Conservation (phyloP, 92 coral and sea anemone species). For the Bergia sp. region DNA sequence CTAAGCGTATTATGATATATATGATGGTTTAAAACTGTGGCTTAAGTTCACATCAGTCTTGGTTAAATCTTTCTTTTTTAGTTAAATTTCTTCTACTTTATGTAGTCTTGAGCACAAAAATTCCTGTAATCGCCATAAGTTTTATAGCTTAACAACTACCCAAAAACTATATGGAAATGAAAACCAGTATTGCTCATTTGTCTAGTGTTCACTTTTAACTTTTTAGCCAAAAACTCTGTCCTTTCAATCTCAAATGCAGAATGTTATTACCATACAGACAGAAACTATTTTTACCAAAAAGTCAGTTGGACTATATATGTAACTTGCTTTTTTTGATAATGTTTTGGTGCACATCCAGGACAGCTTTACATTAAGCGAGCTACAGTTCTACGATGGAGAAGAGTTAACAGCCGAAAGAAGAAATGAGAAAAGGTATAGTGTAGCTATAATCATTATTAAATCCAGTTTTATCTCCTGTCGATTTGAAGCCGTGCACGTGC, state of each 20-base stretch:
- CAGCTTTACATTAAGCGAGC: constrained; percentile 13
- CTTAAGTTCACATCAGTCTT: too few relatives aligned
- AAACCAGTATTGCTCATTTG: too few relatives aligned
- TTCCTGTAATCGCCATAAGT: too few relatives aligned
- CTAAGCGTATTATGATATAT: too few relatives aligned
- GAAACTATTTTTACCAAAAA: not conserved
- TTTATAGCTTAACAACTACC: too few relatives aligned
- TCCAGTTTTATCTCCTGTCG: not conserved
- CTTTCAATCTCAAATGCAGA: not conserved
- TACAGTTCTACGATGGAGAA: constrained; percentile 22
- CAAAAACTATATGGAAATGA: too few relatives aligned
- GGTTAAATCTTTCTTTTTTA: too few relatives aligned
- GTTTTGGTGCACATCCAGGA: not conserved
- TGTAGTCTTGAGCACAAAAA: too few relatives aligned
- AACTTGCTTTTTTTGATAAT: not conserved
- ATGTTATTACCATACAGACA: not conserved
- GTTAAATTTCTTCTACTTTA: too few relatives aligned
- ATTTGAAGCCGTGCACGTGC: not conserved
- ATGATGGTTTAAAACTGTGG: too few relatives aligned
- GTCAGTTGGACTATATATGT: not conserved
- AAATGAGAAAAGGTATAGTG: not conserved
- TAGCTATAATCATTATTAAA: not conserved
- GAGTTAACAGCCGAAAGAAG: constrained; percentile 20
- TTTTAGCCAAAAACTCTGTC: too few relatives aligned
- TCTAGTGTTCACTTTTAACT: not conserved